These are phyloP conservation scores for Rousettus leschenaultii DNA, from an alignment of 2,113 vertebrate genomes.

Conservation along the genomic window DNA sequence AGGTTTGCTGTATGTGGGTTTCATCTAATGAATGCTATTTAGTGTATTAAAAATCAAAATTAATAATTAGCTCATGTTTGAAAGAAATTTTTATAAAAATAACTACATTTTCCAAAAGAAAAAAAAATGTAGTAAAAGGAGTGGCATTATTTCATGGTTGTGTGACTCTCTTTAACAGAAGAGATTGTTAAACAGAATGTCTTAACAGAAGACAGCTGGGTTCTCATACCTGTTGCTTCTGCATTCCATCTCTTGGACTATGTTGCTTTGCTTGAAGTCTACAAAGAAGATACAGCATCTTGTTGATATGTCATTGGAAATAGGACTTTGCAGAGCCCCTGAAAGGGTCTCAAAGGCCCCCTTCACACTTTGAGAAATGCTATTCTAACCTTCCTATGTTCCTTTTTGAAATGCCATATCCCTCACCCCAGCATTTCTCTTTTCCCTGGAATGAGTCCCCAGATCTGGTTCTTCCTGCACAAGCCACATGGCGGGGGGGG, in stretches of 20 bases:
- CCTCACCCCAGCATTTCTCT: background rate
- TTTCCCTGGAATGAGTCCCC: background rate
- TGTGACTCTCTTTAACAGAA: background rate
- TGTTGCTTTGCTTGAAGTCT: background rate
- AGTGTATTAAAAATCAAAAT: background rate
- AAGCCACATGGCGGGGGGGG: too few species aligned
- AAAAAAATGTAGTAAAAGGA: background rate
- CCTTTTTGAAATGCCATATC: background rate
- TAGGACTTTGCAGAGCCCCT: background rate
- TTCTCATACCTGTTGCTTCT: background rate
- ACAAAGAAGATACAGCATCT: background rate
- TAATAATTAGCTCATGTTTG: background rate
- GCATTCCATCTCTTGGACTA: accelerated
- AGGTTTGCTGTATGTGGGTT: background rate
- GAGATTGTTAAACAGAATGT: background rate
- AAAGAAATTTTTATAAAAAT: background rate
- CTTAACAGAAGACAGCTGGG: background rate
- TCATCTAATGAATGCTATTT: background rate
- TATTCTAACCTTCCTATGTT: background rate
- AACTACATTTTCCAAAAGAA: background rate
- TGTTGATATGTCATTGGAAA: background rate
- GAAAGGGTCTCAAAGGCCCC: background rate
- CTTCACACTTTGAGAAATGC: background rate
- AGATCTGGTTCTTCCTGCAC: background rate
- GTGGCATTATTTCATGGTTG: background rate